These are phyloP conservation scores for Dolichallabes microphthalmus DNA, from an alignment of 2,113 vertebrate genomes.

Conservation along the genomic window DNA sequence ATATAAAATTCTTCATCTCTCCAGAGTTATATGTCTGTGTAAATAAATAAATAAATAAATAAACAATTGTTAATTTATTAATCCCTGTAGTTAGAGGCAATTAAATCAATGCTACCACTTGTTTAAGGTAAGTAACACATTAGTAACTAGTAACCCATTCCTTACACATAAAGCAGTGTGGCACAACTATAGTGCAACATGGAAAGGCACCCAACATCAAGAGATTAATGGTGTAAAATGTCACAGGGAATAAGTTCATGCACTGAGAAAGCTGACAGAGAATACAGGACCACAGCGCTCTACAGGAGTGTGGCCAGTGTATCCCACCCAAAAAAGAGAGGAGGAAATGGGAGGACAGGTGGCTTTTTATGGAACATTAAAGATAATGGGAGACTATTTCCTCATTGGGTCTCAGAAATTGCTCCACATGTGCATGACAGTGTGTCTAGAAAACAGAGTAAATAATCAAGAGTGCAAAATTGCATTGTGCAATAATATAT, in stretches of 20 bases:
- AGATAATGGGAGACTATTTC: constrained; percentile 65
- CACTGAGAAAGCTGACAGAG: constrained; percentile 62
- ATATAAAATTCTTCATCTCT: not conserved
- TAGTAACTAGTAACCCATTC: constrained; percentile 52
- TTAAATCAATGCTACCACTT: constrained; percentile 57
- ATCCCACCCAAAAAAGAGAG: not conserved
- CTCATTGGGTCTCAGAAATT: constrained; percentile 38
- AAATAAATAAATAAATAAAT: constrained; percentile 27
- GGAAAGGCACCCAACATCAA: constrained; percentile 61
- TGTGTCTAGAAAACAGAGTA: constrained; percentile 33
- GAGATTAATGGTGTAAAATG: constrained; percentile 75
- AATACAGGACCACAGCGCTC: not conserved
- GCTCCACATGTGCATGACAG: constrained; percentile 28
- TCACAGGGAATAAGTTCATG: constrained; percentile 72
- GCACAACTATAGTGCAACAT: constrained; percentile 63
- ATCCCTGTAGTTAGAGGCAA: constrained; percentile 43
- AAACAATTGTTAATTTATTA: constrained; percentile 10
- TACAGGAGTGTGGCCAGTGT: not conserved
- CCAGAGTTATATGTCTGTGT: too few relatives aligned
- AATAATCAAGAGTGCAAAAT: constrained; percentile 29
- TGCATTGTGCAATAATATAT: constrained; percentile 34
- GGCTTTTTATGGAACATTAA: constrained; percentile 68
- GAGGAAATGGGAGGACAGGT: constrained; percentile 32
- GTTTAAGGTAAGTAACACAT: constrained; percentile 31
- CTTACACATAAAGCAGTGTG: constrained; percentile 59